A percentile compares a stretch with the other conserved stretches of the same genome.
Conservation (phyloP, 37 sponge, comb jelly and placozoan genomes). For the Dysidea cf. avara region DNA sequence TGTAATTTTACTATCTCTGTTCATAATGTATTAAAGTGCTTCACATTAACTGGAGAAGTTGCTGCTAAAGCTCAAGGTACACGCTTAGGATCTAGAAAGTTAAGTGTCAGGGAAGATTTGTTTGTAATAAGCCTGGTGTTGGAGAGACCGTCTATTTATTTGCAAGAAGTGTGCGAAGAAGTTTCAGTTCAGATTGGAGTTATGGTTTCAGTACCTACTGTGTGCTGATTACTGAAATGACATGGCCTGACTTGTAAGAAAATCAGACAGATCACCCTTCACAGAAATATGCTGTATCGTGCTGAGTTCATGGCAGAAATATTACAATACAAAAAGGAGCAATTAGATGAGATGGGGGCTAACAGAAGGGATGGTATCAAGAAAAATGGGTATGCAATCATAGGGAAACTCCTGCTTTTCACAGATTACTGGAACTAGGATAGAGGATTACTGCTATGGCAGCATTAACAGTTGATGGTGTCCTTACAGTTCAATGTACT, state of each 20-base stretch:
- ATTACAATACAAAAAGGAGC: background rate
- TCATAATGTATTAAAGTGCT: too few relatives aligned
- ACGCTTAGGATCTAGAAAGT: too few relatives aligned
- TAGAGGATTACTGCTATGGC: slow-evolving; percentile 11
- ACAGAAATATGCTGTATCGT: slow-evolving; percentile 2
- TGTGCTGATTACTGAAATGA: slow-evolving; percentile 1
- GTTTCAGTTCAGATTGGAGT: background rate
- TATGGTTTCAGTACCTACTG: background rate
- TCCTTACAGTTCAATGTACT: too few relatives aligned
- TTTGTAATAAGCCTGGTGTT: slow-evolving; percentile 5
- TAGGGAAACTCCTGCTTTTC: background rate
- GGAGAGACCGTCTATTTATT: slow-evolving; percentile 1
- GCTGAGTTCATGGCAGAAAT: slow-evolving; percentile 9
- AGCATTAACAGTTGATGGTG: slow-evolving; percentile 2
- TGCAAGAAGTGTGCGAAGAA: background rate
- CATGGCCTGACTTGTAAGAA: slow-evolving; percentile 22
- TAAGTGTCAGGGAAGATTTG: too few relatives aligned
- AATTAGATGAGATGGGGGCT: slow-evolving; percentile 29
- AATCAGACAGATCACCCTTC: slow-evolving; percentile 7
- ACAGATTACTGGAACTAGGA: slow-evolving; percentile 1
- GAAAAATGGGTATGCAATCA: slow-evolving; percentile 21
- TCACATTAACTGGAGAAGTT: too few relatives aligned
- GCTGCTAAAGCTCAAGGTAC: too few relatives aligned
- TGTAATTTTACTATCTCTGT: too few relatives aligned
- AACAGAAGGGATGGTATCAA: background rate